A percentile compares a stretch with the other conserved stretches of the same genome.
Conservation (phyloP, 1,140 invertebrate genomes). For the Probaryconus sp. region DNA sequence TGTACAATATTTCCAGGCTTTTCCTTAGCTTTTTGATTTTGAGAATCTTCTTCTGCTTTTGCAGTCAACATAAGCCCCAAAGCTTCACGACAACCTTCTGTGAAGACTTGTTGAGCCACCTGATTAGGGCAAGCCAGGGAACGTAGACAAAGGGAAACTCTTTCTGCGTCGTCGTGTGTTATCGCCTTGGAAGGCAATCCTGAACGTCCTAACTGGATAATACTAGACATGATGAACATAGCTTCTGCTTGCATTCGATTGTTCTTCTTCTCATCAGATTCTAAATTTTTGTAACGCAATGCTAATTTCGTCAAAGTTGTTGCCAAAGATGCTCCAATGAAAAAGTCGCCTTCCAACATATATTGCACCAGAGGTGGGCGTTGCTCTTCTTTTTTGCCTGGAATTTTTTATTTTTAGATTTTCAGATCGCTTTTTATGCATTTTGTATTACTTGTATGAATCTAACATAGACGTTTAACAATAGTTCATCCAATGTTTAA, state of each 20-base stretch:
- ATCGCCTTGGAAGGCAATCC: constrained; percentile 86
- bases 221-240: constrained; percentile 92
- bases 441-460: no score
- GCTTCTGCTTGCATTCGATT: constrained; percentile 88
- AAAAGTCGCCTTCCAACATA: constrained; percentile 97
- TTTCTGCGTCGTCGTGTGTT: constrained; percentile 96
- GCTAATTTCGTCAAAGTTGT: constrained; percentile 95
- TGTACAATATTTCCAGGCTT: constrained; percentile 86
- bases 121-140: constrained; percentile 87
- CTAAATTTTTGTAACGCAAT: constrained; percentile 83
- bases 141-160: constrained; percentile 89
- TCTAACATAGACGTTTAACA: no score
- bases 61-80: constrained; percentile 91
- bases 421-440: not conserved
- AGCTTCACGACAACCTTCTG: constrained; percentile 87
- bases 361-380: constrained; percentile 91
- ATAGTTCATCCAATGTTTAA: no score
- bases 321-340: constrained; percentile 94
- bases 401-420: constrained; percentile 28
- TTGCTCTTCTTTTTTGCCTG: constrained; percentile 82
- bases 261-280: constrained; percentile 80
- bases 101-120: constrained; percentile 87
- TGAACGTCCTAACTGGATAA: constrained; percentile 87
- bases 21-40: constrained; percentile 82
- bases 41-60: constrained; percentile 86